Base-by-base conservation (phyloP, 2,113 vertebrate genomes). In the Phyllopteryx taeniolatus region DNA sequence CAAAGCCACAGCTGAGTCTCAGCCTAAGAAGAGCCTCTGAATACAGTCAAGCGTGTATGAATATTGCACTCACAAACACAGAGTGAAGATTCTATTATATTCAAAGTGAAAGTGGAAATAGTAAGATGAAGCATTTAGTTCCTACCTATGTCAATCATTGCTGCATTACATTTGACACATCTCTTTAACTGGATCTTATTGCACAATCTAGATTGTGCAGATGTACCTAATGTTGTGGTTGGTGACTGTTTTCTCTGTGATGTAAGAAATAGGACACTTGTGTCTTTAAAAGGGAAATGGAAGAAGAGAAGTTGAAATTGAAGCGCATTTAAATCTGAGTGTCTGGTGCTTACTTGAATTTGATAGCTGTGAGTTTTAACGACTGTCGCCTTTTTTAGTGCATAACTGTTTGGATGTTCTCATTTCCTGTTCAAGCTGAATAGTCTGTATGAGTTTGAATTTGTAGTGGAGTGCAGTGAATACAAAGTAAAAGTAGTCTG, bases 11-110 rank as follows among this genome's bases (percentile, higher is more conserved):
- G 51, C 39, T 8, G 67, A 73, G 8, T 43, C 75, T 8, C 75
- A 82, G 74, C 0, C 76, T 68, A 88, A 89, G 77, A 87, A 89
- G 74, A 62, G 70, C 5, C 43, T 72, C 47, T 87, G 62, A 87
- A 5, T 0, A 4, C 2, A 10, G 13, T 1, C 8, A 5, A 35
- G 13, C 12, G 17, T 10, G 2, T 12, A 10, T 22, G 12, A 17
- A 19, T 39, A 1, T 13, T 0, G 53, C 43, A 13, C 31, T 53
- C 19, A 8, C 49, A 35, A 13, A 0, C 3, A 39, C 11, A 47
- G 15, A 33, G 15, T 22, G 44, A 33, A 42, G 31, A 35, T 61
- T 6, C 14, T 17, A 35, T 35, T 15, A 7, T 61, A 15, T 61
- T 49, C 1, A 15, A 33, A 33, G 57, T 35, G 59, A 7, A 53